phyloP scores from a whole-genome alignment of 2,888 invertebrate species.

The Arctia plantaginis region DNA sequence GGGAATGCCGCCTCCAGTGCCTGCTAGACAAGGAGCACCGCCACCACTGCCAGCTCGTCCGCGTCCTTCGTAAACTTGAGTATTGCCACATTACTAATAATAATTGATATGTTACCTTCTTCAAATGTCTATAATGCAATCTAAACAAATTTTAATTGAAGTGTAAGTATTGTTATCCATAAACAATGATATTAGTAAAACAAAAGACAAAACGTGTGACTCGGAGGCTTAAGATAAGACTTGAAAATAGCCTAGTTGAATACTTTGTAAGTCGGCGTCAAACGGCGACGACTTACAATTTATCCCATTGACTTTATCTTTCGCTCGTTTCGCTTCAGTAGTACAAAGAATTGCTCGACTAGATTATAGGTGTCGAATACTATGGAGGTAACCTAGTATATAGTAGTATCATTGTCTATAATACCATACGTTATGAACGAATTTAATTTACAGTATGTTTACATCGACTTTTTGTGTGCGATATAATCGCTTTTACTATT shows the following conservation, averaged over 20 bases:
- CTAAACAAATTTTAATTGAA: neutral
- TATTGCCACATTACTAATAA: conserved; percentile 7
- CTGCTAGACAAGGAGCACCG: conserved; percentile 87
- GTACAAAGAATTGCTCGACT: neutral
- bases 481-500: conserved; percentile 34
- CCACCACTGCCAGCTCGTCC: conserved; percentile 90
- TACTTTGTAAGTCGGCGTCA: neutral
- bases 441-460: conserved; percentile 28
- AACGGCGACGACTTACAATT: neutral
- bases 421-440: conserved; percentile 25
- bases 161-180: neutral
- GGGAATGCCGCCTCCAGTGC: conserved; percentile 81
- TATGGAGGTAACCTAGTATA: neutral
- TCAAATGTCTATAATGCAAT: conserved; percentile 7
- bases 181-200: conserved; percentile 1
- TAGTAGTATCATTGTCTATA: conserved; percentile 13
- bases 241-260: neutral
- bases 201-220: neutral
- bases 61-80: conserved; percentile 61
- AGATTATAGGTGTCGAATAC: neutral
- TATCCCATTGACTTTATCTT: neutral
- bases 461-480: conserved; percentile 23
- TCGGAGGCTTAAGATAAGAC: neutral
- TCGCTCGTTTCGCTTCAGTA: neutral
- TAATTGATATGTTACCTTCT: conserved; percentile 6